phyloP scores from a whole-genome alignment of 2,888 invertebrate species.

The Tipula vernalis region DNA sequence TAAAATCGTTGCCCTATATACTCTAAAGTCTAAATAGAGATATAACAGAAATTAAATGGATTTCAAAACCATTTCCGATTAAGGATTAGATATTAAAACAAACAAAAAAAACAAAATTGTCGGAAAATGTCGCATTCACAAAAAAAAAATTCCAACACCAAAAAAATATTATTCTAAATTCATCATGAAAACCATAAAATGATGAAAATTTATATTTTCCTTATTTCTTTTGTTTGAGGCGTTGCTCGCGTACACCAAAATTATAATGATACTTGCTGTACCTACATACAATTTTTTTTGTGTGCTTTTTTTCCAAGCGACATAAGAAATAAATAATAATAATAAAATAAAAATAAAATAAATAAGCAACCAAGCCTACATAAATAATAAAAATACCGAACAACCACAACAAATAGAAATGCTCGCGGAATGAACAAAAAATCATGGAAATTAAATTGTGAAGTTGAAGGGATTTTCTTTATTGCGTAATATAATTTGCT shows the following conservation, averaged over 20 bases:
- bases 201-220: neutral
- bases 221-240: neutral
- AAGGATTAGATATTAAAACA: neutral
- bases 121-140: neutral
- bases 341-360: neutral
- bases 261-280: neutral
- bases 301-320: neutral
- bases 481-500: neutral
- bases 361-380: neutral
- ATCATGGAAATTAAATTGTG: neutral
- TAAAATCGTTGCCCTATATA: neutral
- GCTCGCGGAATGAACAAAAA: neutral
- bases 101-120: neutral
- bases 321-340: neutral
- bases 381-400: neutral
- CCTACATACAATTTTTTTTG: neutral
- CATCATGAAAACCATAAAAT: constrained; percentile 4
- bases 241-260: neutral
- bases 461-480: neutral
- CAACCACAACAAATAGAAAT: neutral
- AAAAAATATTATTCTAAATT: neutral
- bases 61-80: neutral
- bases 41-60: neutral
- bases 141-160: neutral
- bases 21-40: neutral